Evolutionary conservation across 2,113 vertebrate genomes (phyloP).

Genomic region (Malurus alboscapulatus): DNA sequence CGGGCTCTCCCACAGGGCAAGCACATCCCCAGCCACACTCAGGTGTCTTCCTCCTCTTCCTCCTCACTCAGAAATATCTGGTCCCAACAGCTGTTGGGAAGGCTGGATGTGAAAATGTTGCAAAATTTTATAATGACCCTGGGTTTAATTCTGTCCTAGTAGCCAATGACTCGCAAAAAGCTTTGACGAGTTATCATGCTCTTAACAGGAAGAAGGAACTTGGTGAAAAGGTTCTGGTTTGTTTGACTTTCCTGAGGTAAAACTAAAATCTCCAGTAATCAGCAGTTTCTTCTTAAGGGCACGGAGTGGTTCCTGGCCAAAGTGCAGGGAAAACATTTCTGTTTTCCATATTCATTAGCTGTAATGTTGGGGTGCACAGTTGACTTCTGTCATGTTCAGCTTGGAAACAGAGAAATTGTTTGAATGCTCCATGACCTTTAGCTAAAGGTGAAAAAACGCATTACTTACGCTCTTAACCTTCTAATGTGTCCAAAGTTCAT

Average conservation of each 20-base stretch:
- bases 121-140: background rate
- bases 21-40: rapidly evolving
- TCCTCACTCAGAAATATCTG: background rate
- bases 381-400: background rate
- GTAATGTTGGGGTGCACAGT: background rate
- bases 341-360: background rate
- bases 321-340: background rate
- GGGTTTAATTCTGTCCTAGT: background rate
- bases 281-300: background rate
- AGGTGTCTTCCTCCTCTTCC: background rate
- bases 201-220: background rate
- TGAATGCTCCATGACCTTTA: constrained; percentile 21
- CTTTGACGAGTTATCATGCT: background rate
- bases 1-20: background rate
- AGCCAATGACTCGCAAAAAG: background rate
- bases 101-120: background rate
- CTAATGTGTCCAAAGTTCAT: constrained; percentile 1
- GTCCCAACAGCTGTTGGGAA: background rate
- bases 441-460: constrained; percentile 34
- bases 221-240: background rate
- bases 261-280: background rate
- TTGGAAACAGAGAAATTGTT: constrained; percentile 12
- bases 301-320: background rate
- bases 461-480: constrained; percentile 30
- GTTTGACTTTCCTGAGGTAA: background rate